Evolutionary conservation across 2,888 invertebrate species (phyloP).

Genomic region (Gymnosoma rotundatum): DNA sequence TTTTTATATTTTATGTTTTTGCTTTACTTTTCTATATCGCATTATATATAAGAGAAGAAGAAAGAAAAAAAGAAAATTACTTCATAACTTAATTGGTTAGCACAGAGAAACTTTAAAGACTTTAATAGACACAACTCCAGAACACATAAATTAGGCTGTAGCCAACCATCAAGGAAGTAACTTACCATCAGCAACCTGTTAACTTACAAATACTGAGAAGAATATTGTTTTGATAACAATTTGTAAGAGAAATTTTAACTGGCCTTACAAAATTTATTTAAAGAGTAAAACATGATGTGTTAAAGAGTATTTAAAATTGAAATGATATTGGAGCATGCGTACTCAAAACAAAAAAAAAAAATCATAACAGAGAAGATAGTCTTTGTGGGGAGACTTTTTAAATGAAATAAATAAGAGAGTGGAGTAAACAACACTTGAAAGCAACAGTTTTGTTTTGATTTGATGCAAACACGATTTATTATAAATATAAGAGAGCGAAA

Average conservation of each 20-base stretch:
- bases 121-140: neutral
- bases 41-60: slow-evolving; percentile 1
- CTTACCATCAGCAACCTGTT: slow-evolving; percentile 56
- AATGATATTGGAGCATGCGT: slow-evolving; percentile 35
- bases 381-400: neutral
- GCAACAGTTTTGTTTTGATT: slow-evolving; percentile 70
- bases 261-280: neutral
- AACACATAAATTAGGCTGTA: neutral
- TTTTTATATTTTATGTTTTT: slow-evolving; percentile 6
- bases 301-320: slow-evolving; percentile 5
- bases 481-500: slow-evolving; percentile 29
- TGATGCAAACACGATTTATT: neutral
- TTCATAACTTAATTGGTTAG: slow-evolving; percentile 34
- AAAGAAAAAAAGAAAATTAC: slow-evolving; percentile 24
- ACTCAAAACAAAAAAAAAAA: slow-evolving; percentile 20
- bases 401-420: neutral
- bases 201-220: neutral
- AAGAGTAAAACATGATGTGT: neutral
- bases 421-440: slow-evolving; percentile 41
- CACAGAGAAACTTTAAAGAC: slow-evolving; percentile 30
- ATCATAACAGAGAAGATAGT: slow-evolving; percentile 29
- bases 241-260: slow-evolving; percentile 18
- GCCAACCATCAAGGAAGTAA: slow-evolving; percentile 12
- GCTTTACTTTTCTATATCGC: neutral
- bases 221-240: neutral